These are phyloP conservation scores for Tetramorium alpestre DNA, from an alignment of 1,140 invertebrate genomes.

Conservation along the genomic window DNA sequence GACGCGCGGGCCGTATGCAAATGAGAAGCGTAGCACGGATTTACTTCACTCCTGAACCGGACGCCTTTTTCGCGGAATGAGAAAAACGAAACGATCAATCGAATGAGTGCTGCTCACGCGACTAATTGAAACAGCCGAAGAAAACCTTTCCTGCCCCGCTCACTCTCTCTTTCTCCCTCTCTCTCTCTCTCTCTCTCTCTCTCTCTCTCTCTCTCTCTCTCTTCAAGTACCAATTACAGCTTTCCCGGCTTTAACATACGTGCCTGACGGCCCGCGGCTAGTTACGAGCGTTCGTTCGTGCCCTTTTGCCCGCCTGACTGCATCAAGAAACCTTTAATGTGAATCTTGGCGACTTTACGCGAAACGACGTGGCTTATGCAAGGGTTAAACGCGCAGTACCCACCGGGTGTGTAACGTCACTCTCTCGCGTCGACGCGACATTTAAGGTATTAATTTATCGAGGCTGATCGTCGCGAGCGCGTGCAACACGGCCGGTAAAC, in stretches of 20 bases:
- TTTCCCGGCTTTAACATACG: constrained; percentile 67
- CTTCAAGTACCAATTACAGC: constrained; percentile 48
- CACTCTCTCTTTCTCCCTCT: not conserved
- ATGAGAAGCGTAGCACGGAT: constrained; percentile 37
- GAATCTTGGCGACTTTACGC: constrained; percentile 44
- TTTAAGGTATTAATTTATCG: constrained; percentile 62
- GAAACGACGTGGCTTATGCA: constrained; percentile 48
- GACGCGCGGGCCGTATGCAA: constrained; percentile 42
- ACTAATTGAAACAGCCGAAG: constrained; percentile 58
- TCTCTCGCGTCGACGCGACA: constrained; percentile 32
- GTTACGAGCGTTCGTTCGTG: constrained; percentile 34
- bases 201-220: not conserved
- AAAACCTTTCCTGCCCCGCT: constrained; percentile 42
- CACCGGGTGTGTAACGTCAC: constrained; percentile 31
- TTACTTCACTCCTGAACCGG: constrained; percentile 36
- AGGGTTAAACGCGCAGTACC: constrained; percentile 32
- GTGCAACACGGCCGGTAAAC: constrained; percentile 5
- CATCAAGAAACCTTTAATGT: constrained; percentile 56
- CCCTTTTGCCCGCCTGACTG: constrained; percentile 53
- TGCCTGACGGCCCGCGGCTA: constrained; percentile 52
- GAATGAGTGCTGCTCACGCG: constrained; percentile 23
- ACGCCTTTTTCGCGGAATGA: not conserved
- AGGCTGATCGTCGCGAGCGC: not conserved
- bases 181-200: not conserved
- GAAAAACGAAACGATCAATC: constrained; percentile 37